phyloP scores from a whole-genome alignment of 1,140 invertebrate genomes.

The Eciton burchellii region DNA sequence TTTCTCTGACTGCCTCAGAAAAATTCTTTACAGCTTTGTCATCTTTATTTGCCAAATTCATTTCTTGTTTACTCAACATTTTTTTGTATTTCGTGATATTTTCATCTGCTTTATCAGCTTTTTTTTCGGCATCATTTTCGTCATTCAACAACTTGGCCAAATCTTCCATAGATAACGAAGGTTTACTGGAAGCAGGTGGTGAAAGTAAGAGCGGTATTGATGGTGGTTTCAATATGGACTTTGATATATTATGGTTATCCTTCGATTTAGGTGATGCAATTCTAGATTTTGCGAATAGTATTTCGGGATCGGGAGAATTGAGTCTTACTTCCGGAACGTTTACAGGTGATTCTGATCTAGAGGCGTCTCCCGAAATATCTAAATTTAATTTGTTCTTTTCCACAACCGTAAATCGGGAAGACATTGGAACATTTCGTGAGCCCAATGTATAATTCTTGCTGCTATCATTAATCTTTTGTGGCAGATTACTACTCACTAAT shows the following conservation, averaged over 20 bases:
- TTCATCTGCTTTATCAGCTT: neutral
- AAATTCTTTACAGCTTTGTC: neutral
- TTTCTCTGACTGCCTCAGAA: conserved; percentile 64
- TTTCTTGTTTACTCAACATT: neutral
- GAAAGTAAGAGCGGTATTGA: conserved; percentile 69
- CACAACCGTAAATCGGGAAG: conserved; percentile 68
- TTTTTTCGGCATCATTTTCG: conserved; percentile 21
- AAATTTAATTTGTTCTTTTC: conserved; percentile 66
- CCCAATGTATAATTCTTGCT: conserved; percentile 42
- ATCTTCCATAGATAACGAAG: conserved; percentile 76
- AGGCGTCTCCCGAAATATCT: conserved; percentile 2
- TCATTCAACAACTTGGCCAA: conserved; percentile 75
- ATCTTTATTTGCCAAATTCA: conserved; percentile 11
- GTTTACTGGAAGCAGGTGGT: conserved; percentile 68
- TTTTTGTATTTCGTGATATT: neutral
- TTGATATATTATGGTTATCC: conserved; percentile 40
- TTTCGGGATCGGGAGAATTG: conserved; percentile 71
- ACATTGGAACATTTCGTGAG: conserved; percentile 71
- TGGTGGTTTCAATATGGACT: conserved; percentile 1
- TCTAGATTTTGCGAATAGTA: conserved; percentile 44
- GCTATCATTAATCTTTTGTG: conserved; percentile 54
- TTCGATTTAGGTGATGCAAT: conserved; percentile 58
- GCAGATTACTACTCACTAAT: conserved; percentile 61
- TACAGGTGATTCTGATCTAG: conserved; percentile 56
- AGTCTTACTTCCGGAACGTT: conserved; percentile 66